These are phyloP conservation scores for Drosophila sproati DNA, from an alignment of 1,140 invertebrate species.

Conservation along the genomic window DNA sequence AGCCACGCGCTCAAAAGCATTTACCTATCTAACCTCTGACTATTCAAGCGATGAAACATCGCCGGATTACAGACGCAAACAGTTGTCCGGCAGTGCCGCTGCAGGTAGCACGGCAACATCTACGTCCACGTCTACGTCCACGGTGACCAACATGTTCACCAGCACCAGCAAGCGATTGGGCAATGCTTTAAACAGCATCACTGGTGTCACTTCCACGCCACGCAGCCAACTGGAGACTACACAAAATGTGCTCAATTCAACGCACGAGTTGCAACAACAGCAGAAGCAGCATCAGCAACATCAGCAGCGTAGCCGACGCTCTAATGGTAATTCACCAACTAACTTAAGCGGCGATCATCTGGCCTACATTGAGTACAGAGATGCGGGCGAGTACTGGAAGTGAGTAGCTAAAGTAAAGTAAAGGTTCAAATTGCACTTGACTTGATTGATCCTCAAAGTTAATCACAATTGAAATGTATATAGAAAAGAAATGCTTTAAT, in stretches of 20 bases:
- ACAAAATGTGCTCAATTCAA: constrained; percentile 72
- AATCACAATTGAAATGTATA: no score
- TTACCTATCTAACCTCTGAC: constrained; percentile 55
- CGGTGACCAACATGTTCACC: constrained; percentile 49
- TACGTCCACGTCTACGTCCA: constrained; percentile 51
- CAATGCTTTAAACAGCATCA: constrained; percentile 34
- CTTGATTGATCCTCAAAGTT: not conserved
- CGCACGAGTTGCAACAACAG: constrained; percentile 58
- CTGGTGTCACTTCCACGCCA: constrained; percentile 67
- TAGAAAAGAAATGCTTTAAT: no score
- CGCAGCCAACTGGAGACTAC: constrained; percentile 61
- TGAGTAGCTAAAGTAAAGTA: constrained; percentile 83
- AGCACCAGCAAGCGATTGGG: constrained; percentile 52
- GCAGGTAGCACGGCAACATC: constrained; percentile 16
- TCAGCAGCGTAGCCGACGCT: constrained; percentile 53
- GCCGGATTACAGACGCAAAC: constrained; percentile 47
- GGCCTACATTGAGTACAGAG: constrained; percentile 87
- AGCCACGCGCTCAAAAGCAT: constrained; percentile 50
- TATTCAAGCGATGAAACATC: constrained; percentile 63
- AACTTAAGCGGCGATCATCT: constrained; percentile 84
- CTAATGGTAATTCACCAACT: constrained; percentile 62
- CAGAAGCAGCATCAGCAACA: constrained; percentile 66
- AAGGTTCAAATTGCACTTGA: not conserved
- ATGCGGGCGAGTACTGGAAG: constrained; percentile 89
- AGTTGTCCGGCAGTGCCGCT: constrained; percentile 12